Base-by-base conservation (phyloP, 2,797 vertebrate genomes). In the Notolepis coatsorum region DNA sequence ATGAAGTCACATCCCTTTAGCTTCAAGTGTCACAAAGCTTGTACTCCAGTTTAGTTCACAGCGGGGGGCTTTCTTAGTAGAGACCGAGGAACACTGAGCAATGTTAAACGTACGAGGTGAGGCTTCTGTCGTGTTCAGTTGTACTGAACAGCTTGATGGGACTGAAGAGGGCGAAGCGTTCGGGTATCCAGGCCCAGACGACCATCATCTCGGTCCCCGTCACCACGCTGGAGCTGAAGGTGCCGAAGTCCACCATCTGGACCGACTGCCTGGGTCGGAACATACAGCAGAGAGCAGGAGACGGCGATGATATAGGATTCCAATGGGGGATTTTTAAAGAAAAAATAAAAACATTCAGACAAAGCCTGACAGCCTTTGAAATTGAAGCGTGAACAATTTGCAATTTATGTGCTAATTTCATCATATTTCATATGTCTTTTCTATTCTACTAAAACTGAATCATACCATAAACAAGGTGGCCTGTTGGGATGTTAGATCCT, bases 181-280 rank as follows among this genome's bases (percentile, higher is more conserved):
- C 94, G 0, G 95, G 95, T 60, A 96, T 94, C 95, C 95, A 96
- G 67, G 95, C 94, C 95, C 95, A 96, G 49, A 96, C 20, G 0
- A 95, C 82, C 66, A 93, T 90, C 94, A 96, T 96, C 87, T 94
- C 94, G 18, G 91, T 94, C 13, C 76, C 84, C 0, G 88, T 94
- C 39, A 96, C 92, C 1, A 89, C 90, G 39, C 71, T 84, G 58
- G 95, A 96, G 77, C 60, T 87, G 71, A 96, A 93, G 71, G 61
- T 89, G 56, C 61, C 80, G 13, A 95, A 89, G 77, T 95, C 92
- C 79, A 96, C 91, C 0, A 85, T 87, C 69, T 94, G 92, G 37
- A 93, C 92, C 0, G 73, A 78, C 25, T 91, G 92, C 84, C 95
- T 96, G 79, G n/a, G n/a, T 2, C 0, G 0, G 2, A 68, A 52